Evolutionary conservation across 2,113 vertebrate genomes (phyloP).

Genomic region (Egretta garzetta): DNA sequence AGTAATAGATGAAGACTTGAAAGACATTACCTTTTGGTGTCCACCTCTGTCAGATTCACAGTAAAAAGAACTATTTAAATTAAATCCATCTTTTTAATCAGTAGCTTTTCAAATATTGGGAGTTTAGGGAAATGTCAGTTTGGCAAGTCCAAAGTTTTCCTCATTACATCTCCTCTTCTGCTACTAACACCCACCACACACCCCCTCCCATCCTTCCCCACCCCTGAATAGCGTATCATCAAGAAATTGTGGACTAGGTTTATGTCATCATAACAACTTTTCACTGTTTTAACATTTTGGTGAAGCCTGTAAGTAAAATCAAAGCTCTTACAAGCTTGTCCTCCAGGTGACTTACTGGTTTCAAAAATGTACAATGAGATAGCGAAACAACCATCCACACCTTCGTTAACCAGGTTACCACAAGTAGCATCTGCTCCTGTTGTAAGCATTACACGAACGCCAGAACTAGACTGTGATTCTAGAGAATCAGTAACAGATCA

Average conservation of each 20-base stretch:
- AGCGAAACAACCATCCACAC: not conserved
- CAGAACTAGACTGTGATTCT: not conserved
- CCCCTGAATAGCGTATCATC: not conserved
- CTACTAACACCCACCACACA: not conserved
- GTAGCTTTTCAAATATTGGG: not conserved
- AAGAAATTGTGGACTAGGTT: not conserved
- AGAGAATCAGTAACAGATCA: not conserved
- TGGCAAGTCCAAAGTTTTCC: not conserved
- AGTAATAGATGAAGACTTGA: not conserved
- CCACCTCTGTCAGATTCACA: not conserved
- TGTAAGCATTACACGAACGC: not conserved
- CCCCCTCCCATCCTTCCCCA: rapidly evolving
- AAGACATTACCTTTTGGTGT: not conserved
- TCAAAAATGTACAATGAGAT: not conserved
- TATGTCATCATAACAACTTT: not conserved
- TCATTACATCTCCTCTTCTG: not conserved
- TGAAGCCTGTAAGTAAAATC: not conserved
- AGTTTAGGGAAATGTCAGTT: not conserved
- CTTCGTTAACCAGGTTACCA: not conserved
- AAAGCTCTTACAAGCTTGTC: not conserved
- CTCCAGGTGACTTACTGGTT: not conserved
- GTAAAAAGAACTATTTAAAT: not conserved
- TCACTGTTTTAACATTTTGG: not conserved
- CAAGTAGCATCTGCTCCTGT: not conserved
- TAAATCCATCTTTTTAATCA: not conserved